Evolutionary conservation across 2,797 vertebrate species (phyloP).

Genomic region (Lophura swinhoii): DNA sequence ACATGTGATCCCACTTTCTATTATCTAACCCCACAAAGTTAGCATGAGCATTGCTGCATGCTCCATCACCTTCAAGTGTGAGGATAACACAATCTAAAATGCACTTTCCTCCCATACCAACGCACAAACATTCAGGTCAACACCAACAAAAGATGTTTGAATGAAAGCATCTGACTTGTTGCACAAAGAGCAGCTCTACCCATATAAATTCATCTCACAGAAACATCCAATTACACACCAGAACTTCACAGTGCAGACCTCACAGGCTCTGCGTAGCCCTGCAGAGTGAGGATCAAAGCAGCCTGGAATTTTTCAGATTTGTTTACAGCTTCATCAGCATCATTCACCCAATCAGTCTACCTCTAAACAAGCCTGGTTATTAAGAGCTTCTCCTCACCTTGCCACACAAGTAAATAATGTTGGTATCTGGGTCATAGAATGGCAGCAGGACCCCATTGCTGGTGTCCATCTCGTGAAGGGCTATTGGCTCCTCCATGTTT

Average conservation of each 20-base stretch:
- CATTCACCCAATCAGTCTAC: not conserved
- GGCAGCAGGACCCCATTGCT: constrained; percentile 96
- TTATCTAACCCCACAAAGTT: not conserved
- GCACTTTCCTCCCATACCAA: not conserved
- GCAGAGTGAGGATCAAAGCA: not conserved
- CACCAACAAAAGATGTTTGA: not conserved
- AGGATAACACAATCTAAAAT: not conserved
- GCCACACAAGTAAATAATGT: constrained; percentile 93
- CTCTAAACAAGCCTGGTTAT: not conserved
- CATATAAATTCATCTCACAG: not conserved
- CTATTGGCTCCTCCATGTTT: constrained; percentile 92
- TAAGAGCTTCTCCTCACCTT: constrained; percentile 82
- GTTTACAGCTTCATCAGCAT: not conserved
- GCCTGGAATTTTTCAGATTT: not conserved
- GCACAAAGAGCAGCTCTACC: not conserved
- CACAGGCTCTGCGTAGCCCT: not conserved
- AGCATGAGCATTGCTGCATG: rapidly evolving
- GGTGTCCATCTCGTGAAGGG: constrained; percentile 94
- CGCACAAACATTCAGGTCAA: rapidly evolving
- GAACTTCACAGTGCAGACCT: not conserved
- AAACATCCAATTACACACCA: not conserved
- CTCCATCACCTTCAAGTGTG: not conserved
- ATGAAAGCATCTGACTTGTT: not conserved
- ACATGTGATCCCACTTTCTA: not conserved
- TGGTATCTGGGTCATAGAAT: constrained; percentile 96